phyloP scores from a whole-genome alignment of 2,113 vertebrate genomes.

The Lagopus leucura region DNA sequence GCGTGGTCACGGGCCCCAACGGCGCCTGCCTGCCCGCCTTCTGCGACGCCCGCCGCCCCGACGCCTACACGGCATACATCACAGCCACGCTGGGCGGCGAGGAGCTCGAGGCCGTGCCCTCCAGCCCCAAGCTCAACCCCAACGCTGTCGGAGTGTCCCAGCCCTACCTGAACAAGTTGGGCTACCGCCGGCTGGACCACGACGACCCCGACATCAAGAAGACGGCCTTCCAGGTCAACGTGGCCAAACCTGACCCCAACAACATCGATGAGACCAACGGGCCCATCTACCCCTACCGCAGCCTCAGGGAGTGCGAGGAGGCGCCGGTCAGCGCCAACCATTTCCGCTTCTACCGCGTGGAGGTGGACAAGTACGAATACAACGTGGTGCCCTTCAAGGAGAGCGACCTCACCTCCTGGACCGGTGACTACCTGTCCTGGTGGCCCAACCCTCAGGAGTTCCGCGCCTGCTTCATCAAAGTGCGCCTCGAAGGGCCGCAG shows the following conservation, averaged over 20 bases:
- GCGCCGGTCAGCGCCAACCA: constrained; percentile 87
- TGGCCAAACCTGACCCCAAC: constrained; percentile 91
- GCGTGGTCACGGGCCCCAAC: constrained; percentile 91
- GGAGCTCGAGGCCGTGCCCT: constrained; percentile 93
- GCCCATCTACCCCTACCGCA: constrained; percentile 92
- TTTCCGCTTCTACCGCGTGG: constrained; percentile 94
- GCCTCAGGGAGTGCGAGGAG: constrained; percentile 86
- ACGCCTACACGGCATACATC: constrained; percentile 92
- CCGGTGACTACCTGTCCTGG: constrained; percentile 92
- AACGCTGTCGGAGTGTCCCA: constrained; percentile 89
- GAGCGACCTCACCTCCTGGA: constrained; percentile 91
- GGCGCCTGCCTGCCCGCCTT: constrained; percentile 96
- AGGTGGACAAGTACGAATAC: constrained; percentile 95
- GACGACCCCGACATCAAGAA: constrained; percentile 89
- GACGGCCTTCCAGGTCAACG: constrained; percentile 90
- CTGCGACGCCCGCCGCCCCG: constrained; percentile 84
- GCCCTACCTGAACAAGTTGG: constrained; percentile 90
- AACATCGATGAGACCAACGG: constrained; percentile 87
- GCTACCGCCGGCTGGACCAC: constrained; percentile 91
- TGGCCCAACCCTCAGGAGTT: constrained; percentile 99
- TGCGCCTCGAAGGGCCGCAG: constrained; percentile 87
- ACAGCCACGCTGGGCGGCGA: constrained; percentile 92
- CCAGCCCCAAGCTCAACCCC: constrained; percentile 86
- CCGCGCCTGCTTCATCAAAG: constrained; percentile 94
- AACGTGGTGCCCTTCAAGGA: constrained; percentile 96